These are phyloP conservation scores for Lottia gigantea DNA, from an alignment of 2,888 invertebrate genomes.

Conservation along the genomic window DNA sequence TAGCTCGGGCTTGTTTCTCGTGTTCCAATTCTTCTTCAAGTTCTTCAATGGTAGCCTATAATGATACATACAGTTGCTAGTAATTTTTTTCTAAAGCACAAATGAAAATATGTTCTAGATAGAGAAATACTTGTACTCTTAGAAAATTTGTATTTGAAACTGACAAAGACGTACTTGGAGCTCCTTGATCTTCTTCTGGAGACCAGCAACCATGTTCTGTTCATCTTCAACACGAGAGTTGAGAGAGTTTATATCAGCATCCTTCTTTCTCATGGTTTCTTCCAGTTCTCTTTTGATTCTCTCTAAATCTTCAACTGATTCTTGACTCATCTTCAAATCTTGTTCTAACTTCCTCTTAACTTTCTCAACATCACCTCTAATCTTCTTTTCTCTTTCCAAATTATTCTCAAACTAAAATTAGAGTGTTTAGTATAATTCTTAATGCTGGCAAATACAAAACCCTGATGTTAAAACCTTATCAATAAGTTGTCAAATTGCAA, in stretches of 20 bases:
- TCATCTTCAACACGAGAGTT: conserved; percentile 96
- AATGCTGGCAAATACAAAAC: too few species aligned
- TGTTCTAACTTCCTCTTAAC: conserved; percentile 98
- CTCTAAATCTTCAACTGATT: conserved; percentile 68
- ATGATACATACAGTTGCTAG: not conserved
- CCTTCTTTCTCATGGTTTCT: conserved; percentile 76
- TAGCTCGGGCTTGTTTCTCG: not conserved
- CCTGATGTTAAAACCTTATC: too few species aligned
- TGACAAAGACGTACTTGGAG: conserved; percentile 72
- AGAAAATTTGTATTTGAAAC: too few species aligned
- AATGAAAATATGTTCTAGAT: not conserved
- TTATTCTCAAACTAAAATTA: conserved; percentile 84
- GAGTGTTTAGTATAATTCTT: not conserved
- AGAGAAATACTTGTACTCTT: not conserved
- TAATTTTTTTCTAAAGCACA: too few species aligned
- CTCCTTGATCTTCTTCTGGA: conserved; percentile 99
- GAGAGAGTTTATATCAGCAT: conserved; percentile 95
- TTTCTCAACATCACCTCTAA: conserved; percentile 97
- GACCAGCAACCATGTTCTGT: conserved; percentile 93
- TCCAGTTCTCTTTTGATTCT: conserved; percentile 57
- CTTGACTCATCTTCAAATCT: conserved; percentile 84
- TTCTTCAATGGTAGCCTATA: conserved; percentile 3
- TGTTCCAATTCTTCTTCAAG: not conserved
- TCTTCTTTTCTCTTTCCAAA: conserved; percentile 98
- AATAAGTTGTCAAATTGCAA: too few species aligned